phyloP scores from a whole-genome alignment of 2,888 invertebrate species.

The Mesorhabditis sp. region DNA sequence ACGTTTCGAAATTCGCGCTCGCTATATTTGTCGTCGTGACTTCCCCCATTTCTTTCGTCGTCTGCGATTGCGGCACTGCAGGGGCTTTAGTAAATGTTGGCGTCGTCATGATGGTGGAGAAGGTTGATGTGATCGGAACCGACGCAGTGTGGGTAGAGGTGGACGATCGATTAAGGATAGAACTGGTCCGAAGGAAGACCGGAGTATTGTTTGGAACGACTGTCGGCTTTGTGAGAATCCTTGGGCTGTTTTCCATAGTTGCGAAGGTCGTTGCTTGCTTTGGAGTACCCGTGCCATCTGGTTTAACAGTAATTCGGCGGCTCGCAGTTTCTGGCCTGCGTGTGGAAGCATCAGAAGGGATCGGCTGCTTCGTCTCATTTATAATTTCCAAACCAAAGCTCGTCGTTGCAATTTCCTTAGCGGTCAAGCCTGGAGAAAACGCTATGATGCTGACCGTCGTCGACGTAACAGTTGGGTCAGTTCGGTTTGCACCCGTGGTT shows the following conservation, averaged over 20 bases:
- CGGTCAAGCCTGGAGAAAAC: slow-evolving; percentile 6
- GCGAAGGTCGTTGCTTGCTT: slow-evolving; percentile 9
- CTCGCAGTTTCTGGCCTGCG: too few relatives aligned
- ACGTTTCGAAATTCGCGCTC: too few relatives aligned
- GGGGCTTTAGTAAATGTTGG: slow-evolving; percentile 11
- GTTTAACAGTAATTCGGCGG: background rate
- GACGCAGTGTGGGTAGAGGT: slow-evolving; percentile 3
- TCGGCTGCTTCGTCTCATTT: slow-evolving; percentile 3
- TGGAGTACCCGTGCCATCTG: slow-evolving; percentile 6
- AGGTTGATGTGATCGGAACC: background rate
- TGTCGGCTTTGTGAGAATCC: slow-evolving; percentile 7
- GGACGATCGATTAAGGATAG: slow-evolving; percentile 10
- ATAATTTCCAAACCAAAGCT: slow-evolving; percentile 15
- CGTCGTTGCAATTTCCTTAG: background rate
- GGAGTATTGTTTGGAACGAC: background rate
- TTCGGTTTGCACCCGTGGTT: too few relatives aligned
- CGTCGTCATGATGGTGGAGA: background rate
- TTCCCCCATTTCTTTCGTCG: too few relatives aligned
- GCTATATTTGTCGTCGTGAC: too few relatives aligned
- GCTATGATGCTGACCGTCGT: too few relatives aligned
- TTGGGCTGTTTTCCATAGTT: background rate
- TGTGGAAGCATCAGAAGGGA: slow-evolving; percentile 7
- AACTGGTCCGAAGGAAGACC: background rate
- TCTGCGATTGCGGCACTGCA: background rate
- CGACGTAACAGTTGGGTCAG: too few relatives aligned